phyloP scores from a whole-genome alignment of 2,113 vertebrate species.

The Pteropus alecto region DNA sequence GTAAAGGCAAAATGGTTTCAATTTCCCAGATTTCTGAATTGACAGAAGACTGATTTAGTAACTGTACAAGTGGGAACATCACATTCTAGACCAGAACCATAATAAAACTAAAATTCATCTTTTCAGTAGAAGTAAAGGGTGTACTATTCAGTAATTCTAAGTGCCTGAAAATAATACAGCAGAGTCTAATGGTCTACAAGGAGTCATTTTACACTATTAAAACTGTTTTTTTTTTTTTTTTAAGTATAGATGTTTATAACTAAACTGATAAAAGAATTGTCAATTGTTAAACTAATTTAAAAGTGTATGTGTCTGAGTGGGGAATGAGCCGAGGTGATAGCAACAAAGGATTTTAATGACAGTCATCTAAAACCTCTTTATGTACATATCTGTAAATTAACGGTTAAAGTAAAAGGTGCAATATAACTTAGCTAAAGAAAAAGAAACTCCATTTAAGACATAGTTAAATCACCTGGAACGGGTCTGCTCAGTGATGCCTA shows the following conservation, averaged over 20 bases:
- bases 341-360: background rate
- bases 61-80: background rate
- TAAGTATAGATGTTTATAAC: background rate
- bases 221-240: background rate
- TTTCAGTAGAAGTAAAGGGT: background rate
- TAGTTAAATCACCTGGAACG: background rate
- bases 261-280: background rate
- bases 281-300: background rate
- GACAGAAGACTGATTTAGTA: slow-evolving; percentile 44
- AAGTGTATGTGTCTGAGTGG: background rate
- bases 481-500: slow-evolving; percentile 26
- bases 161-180: background rate
- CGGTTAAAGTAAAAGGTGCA: slow-evolving; percentile 17
- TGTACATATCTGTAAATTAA: slow-evolving; percentile 1
- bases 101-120: slow-evolving; percentile 1
- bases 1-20: slow-evolving; percentile 42
- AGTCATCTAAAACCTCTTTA: slow-evolving; percentile 18
- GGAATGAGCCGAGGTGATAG: background rate
- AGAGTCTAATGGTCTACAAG: background rate
- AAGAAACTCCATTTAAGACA: background rate
- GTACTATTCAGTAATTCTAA: background rate
- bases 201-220: background rate
- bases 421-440: background rate
- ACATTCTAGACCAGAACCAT: background rate
- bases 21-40: slow-evolving; percentile 54